Evolutionary conservation across 2,797 vertebrate species (phyloP), one percentile per base, ranked within the genome.

Genomic region (Sparus aurata): DNA sequence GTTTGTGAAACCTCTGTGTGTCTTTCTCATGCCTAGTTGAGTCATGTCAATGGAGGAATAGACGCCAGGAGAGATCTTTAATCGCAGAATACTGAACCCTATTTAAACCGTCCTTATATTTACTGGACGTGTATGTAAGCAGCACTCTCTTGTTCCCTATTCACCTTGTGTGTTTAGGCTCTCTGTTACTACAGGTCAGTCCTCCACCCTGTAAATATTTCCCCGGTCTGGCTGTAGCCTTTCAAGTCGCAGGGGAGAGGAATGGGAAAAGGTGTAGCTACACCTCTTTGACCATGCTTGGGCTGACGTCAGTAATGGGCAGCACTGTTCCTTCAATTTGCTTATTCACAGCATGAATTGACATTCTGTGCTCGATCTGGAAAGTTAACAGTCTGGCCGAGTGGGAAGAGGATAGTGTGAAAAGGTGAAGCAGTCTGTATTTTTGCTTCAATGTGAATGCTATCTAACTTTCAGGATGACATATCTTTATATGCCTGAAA

Each of bases 181-280:
- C 68, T 88, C 55, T 50, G 86, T 89, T 86, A 18, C 73, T 84
- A 63, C 69, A 81, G 67, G 73, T 63, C 50, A 67, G 76, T 80
- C 60, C 82, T 62, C 89, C 90, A 80, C 89, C 90, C 86, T 91
- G 87, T 85, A 93, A 94, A 93, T 89, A 90, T 92, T 92, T 91
- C 90, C 82, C 61, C 12, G 61, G 82, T 80, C 80, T 86, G 79
- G 69, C 52, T 11, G 1, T 60, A 67, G 80, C 68, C 85, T 91
- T 93, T 94, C 43, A 91, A 91, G 89, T 91, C 15, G 17, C 73
- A 43, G 73, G 62, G 69, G 69, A 83, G 72, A 77, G 90, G 76
- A 85, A 89, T 79, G 73, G 84, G 83, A 66, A 85, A 88, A 89
- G 79, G 84, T 91, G 87, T 69, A 83, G 80, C 80, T 90, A 69